Base-by-base conservation (phyloP, 1,140 invertebrate species). In the Drosophila nigromelanica region DNA sequence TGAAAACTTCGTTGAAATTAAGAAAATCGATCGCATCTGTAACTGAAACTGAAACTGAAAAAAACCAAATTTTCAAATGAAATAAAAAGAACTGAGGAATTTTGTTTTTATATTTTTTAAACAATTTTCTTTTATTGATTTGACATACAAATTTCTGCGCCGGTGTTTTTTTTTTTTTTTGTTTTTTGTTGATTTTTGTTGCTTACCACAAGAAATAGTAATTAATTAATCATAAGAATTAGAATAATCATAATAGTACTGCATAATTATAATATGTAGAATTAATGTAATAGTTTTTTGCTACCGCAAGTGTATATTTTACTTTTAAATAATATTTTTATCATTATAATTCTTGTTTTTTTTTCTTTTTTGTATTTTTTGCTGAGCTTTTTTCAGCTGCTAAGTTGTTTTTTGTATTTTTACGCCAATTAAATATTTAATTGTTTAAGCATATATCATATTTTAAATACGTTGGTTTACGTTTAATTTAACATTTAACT, bases 211-310 rank as follows among this genome's bases (percentile, higher is more conserved):
- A 78, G 77, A 81, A 86, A 71, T 86, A 77, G 67, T 86, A 81
- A 78, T 86, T 89, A 87, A 75, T 78, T 77, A 73, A 76, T 86
- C 83, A 85, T 86, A 80, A 60, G 54, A 74, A 74, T 74, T 70
- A 74, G 21, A 83, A 87, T 87, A 87, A 81, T 81, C 68, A 81
- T 87, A 87, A 86, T 86, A 87, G 83, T 87, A 87, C 78, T 76
- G 72, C 79, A 71, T 89, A 89, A 89, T 89, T 82, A 82, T 89
- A 89, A 77, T 66, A 58, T 30, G 40, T 58, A 71, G 72, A 89
- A 89, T 89, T 89, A 89, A 89, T 89, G 63, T 89, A 89, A 89
- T 89, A 89, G 83, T 89, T 89, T 80, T 77, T 89, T 89, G 83
- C 83, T 89, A 83, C 79, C 83, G 85, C 83, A 89, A 83, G 80